Conservation (phyloP, 2,113 vertebrate genomes). For the Calcarius ornatus region DNA sequence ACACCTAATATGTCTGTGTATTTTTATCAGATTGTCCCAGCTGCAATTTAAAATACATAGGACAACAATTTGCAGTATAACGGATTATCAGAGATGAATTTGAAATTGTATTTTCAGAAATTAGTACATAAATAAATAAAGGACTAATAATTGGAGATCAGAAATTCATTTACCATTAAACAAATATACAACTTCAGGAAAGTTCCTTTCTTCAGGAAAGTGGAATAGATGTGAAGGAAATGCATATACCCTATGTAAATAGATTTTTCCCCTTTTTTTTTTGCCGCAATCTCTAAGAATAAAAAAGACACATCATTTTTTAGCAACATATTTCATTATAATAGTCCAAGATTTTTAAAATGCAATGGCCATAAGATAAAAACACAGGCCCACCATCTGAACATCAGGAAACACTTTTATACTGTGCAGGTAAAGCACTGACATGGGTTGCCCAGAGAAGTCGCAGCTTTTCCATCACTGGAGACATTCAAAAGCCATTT, state of each 20-base stretch:
- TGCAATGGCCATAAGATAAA: neutral
- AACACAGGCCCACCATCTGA: neutral
- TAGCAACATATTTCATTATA: neutral
- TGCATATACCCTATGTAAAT: neutral
- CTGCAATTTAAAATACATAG: neutral
- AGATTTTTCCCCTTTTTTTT: neutral
- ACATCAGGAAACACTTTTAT: neutral
- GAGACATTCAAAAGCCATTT: neutral
- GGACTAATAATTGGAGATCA: neutral
- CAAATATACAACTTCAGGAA: neutral
- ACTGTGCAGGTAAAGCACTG: neutral
- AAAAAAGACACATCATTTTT: neutral
- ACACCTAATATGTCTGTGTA: neutral
- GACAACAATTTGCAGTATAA: neutral
- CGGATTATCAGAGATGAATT: neutral
- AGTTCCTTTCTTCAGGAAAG: neutral
- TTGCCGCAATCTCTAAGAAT: neutral
- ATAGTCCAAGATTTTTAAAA: neutral
- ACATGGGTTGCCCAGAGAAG: neutral
- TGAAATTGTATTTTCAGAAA: neutral
- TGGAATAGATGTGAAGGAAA: neutral
- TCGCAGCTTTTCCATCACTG: neutral
- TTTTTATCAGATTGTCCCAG: slow-evolving; percentile 20
- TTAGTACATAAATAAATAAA: neutral
- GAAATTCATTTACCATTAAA: neutral